These are phyloP conservation scores for Lycaena phlaeas DNA, from an alignment of 2,888 invertebrate genomes.

Conservation along the genomic window DNA sequence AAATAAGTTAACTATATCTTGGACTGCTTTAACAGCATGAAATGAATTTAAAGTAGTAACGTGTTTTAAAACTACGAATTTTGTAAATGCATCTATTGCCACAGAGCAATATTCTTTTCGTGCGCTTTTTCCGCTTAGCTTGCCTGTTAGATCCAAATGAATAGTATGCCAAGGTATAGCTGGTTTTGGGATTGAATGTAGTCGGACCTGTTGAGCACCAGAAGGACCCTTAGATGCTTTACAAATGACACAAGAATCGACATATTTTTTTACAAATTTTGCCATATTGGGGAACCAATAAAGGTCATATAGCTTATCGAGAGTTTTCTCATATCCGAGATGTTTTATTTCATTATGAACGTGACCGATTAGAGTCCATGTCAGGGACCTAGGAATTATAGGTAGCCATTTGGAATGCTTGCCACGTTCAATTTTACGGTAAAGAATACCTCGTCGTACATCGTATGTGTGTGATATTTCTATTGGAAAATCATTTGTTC, in stretches of 20 bases:
- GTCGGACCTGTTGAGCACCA: not conserved
- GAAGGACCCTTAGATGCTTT: conserved; percentile 8
- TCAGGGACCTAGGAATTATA: not conserved
- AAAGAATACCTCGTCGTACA: not conserved
- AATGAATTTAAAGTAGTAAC: not conserved
- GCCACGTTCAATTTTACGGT: conserved; percentile 1
- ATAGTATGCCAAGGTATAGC: conserved; percentile 11
- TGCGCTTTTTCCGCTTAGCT: conserved; percentile 13
- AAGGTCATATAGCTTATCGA: conserved; percentile 3
- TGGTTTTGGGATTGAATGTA: conserved; percentile 9
- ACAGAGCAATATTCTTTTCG: not conserved
- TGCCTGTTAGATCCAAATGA: conserved; percentile 11
- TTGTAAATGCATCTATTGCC: not conserved
- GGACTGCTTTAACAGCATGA: not conserved
- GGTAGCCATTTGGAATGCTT: not conserved
- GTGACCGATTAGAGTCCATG: not conserved
- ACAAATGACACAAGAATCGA: conserved; percentile 4
- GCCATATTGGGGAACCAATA: conserved; percentile 6
- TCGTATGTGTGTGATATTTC: not conserved
- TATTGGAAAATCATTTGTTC: not conserved
- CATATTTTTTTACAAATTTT: conserved; percentile 2
- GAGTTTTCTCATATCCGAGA: conserved; percentile 1
- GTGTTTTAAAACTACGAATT: conserved; percentile 1
- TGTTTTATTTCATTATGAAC: not conserved
- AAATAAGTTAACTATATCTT: not conserved